These are phyloP conservation scores for Drosophila repletoides DNA, from an alignment of 1,140 invertebrate genomes.

Conservation along the genomic window DNA sequence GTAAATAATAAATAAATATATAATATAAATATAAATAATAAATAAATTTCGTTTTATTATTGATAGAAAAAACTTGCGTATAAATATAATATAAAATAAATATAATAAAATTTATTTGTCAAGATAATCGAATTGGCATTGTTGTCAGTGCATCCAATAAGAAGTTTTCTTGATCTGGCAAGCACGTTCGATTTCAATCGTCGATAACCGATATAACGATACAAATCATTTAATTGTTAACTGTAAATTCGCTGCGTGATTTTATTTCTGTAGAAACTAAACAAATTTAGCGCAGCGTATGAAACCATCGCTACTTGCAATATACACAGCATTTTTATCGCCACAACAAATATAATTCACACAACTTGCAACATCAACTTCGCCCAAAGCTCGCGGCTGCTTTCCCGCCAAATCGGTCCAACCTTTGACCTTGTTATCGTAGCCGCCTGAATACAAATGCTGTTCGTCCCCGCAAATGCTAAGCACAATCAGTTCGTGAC, in stretches of 20 bases:
- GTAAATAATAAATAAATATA: no score
- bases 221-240: not conserved
- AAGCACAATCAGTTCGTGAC: constrained; percentile 77
- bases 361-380: constrained; percentile 64
- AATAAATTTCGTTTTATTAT: no score
- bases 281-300: constrained; percentile 66
- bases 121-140: not conserved
- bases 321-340: constrained; percentile 57
- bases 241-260: no score
- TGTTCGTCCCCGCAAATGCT: constrained; percentile 65
- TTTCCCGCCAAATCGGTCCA: constrained; percentile 60
- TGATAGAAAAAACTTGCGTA: no score
- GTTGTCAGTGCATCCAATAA: not conserved
- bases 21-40: no score
- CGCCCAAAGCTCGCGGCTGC: constrained; percentile 52
- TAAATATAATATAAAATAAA: no score
- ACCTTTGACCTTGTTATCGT: constrained; percentile 76
- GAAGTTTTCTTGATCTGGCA: not conserved
- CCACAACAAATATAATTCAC: constrained; percentile 71
- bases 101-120: not conserved
- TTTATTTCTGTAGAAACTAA: no score
- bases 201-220: no score
- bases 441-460: constrained; percentile 68
- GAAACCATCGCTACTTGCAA: constrained; percentile 62
- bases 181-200: no score